Evolutionary conservation across 2,113 vertebrate species (phyloP).

Genomic region (Spea bombifrons): DNA sequence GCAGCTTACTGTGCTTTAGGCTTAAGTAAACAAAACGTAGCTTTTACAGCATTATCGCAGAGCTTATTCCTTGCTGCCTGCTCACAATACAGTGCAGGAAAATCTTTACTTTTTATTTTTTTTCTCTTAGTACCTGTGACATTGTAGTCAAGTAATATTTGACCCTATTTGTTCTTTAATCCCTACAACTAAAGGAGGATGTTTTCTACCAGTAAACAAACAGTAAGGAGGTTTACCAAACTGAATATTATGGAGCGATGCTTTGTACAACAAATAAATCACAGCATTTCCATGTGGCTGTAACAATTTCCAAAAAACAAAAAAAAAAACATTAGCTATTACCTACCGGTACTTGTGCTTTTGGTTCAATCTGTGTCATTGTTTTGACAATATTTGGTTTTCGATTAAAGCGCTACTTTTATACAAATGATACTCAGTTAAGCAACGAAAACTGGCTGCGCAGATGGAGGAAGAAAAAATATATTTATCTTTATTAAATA

Average conservation of each 20-base stretch:
- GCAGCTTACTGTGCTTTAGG: conserved; percentile 60
- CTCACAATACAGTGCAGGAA: conserved; percentile 20
- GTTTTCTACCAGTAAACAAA: conserved; percentile 17
- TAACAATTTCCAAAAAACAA: too few relatives aligned
- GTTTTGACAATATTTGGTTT: too few relatives aligned
- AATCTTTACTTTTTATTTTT: conserved; percentile 28
- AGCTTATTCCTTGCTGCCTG: conserved; percentile 38
- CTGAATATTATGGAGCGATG: neutral
- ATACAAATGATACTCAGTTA: too few relatives aligned
- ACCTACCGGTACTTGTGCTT: too few relatives aligned
- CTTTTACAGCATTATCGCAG: conserved; percentile 44
- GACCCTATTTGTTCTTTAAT: conserved; percentile 37
- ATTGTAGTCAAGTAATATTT: conserved; percentile 40
- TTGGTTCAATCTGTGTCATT: too few relatives aligned
- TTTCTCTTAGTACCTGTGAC: conserved; percentile 15
- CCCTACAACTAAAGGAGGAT: conserved; percentile 20
- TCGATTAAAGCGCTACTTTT: too few relatives aligned
- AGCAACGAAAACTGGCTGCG: too few relatives aligned
- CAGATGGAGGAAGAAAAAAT: too few relatives aligned
- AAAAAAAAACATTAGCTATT: too few relatives aligned
- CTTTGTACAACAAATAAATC: neutral
- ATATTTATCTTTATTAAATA: too few relatives aligned
- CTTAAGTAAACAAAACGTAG: conserved; percentile 57
- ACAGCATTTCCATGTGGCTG: too few relatives aligned
- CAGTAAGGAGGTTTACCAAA: neutral